Percentiles rank a stretch among this genome's conserved stretches.
phyloP scores from a whole-genome alignment of 2,888 invertebrate species.

The Sipha maydis region DNA sequence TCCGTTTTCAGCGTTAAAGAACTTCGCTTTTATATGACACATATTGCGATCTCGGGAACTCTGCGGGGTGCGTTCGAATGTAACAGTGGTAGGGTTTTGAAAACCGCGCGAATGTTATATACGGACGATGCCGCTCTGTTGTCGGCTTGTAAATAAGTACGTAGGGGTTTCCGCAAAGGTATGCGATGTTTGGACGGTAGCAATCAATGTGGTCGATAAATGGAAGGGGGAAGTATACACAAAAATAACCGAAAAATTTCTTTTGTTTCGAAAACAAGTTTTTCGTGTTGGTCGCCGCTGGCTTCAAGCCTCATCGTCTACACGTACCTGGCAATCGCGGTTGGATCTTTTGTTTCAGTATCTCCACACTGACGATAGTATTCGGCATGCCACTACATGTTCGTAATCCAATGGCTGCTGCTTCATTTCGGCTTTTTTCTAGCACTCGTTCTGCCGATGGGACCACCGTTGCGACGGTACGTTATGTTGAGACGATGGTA shows the following conservation, averaged over 20 bases:
- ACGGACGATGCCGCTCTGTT: too few relatives aligned
- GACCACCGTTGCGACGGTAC: background rate
- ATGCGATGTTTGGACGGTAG: too few relatives aligned
- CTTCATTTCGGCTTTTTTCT: background rate
- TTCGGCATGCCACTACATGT: background rate
- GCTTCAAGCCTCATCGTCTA: background rate
- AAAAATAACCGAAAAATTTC: background rate
- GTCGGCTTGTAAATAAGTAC: too few relatives aligned
- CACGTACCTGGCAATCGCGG: constrained; percentile 45
- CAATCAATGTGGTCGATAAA: too few relatives aligned
- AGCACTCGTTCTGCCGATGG: background rate
- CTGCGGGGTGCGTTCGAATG: too few relatives aligned
- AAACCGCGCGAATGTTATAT: too few relatives aligned
- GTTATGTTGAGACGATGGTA: background rate
- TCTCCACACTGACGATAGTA: constrained; percentile 12
- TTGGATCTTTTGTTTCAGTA: constrained; percentile 44
- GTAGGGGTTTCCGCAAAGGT: too few relatives aligned
- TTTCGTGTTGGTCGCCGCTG: background rate
- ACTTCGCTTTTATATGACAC: background rate
- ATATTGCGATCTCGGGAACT: too few relatives aligned
- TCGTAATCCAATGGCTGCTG: background rate
- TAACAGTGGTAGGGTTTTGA: too few relatives aligned
- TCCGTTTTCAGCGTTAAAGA: too few relatives aligned
- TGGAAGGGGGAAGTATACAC: background rate
- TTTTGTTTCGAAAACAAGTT: background rate